A percentile compares a stretch with the other conserved stretches of the same genome.
Conservation (phyloP, 2,113 vertebrate genomes). For the Theristicus caerulescens region DNA sequence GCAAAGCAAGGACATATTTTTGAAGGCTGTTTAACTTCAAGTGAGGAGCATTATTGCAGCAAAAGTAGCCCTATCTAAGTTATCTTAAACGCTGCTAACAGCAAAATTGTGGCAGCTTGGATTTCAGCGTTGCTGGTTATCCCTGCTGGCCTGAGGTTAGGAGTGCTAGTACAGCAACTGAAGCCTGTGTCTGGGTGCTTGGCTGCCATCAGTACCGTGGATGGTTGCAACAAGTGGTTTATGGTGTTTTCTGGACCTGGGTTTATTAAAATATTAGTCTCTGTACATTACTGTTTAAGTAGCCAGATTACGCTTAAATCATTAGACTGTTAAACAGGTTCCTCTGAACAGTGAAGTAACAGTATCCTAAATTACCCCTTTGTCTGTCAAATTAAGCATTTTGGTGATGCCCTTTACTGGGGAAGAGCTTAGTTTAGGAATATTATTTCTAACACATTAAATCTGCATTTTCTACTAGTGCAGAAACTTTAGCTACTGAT, state of each 20-base stretch:
- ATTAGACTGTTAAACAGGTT: not conserved
- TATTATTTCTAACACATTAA: not conserved
- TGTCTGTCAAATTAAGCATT: not conserved
- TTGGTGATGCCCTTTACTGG: not conserved
- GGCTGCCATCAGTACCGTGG: accelerated
- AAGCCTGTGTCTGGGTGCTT: not conserved
- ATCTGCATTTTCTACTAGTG: not conserved
- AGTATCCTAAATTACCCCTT: not conserved
- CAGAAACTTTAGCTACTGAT: not conserved
- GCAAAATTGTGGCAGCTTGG: not conserved
- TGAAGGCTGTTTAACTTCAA: not conserved
- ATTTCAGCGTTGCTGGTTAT: not conserved
- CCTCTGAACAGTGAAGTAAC: not conserved
- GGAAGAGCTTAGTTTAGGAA: not conserved
- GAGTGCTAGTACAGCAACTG: not conserved
- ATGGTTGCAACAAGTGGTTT: not conserved
- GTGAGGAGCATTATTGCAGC: not conserved
- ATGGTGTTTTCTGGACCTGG: not conserved
- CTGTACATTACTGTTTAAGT: not conserved
- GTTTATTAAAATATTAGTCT: not conserved
- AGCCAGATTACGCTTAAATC: not conserved
- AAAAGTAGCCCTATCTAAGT: not conserved
- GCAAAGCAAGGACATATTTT: not conserved
- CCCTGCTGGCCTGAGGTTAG: not conserved
- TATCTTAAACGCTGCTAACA: not conserved